These are phyloP conservation scores for Cecidostiba fungosa DNA, from an alignment of 2,888 invertebrate genomes.

Conservation along the genomic window DNA sequence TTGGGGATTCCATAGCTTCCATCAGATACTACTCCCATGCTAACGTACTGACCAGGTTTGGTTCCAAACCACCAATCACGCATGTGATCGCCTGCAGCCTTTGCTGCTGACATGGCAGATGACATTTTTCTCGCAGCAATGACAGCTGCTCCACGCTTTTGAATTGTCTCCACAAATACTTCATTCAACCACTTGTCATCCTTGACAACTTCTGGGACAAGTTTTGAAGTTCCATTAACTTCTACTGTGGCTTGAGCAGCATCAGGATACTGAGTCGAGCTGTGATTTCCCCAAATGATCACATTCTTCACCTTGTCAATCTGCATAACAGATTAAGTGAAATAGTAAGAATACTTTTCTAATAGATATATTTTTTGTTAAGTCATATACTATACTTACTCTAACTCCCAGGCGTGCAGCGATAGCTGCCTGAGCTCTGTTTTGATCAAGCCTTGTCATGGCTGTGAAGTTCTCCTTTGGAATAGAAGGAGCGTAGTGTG, in stretches of 20 bases:
- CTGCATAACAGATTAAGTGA: conserved; percentile 67
- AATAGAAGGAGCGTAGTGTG: conserved; percentile 97
- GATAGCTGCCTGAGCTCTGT: conserved; percentile 95
- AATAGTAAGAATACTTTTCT: not conserved
- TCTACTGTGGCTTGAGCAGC: conserved; percentile 87
- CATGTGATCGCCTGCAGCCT: conserved; percentile 99
- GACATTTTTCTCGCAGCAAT: conserved; percentile 99
- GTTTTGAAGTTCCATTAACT: conserved; percentile 82
- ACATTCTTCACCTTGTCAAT: conserved; percentile 92
- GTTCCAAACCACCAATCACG: conserved; percentile 97
- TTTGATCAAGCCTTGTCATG: conserved; percentile 99
- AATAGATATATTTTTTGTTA: conserved; percentile 19
- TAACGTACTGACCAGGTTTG: conserved; percentile 88
- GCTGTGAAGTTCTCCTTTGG: conserved; percentile 98
- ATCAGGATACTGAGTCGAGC: conserved; percentile 99
- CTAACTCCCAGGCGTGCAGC: conserved; percentile 85
- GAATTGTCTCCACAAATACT: conserved; percentile 94
- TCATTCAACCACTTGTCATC: conserved; percentile 91
- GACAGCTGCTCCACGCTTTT: conserved; percentile 98
- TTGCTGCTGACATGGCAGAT: conserved; percentile 99
- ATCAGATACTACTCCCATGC: conserved; percentile 98
- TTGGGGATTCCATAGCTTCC: conserved; percentile 94
- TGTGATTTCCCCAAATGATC: conserved; percentile 99
- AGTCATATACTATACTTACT: conserved; percentile 66
- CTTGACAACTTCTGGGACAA: conserved; percentile 87